These are phyloP conservation scores for Nothobranchius furzeri DNA, from an alignment of 2,113 vertebrate species.

Conservation along the genomic window DNA sequence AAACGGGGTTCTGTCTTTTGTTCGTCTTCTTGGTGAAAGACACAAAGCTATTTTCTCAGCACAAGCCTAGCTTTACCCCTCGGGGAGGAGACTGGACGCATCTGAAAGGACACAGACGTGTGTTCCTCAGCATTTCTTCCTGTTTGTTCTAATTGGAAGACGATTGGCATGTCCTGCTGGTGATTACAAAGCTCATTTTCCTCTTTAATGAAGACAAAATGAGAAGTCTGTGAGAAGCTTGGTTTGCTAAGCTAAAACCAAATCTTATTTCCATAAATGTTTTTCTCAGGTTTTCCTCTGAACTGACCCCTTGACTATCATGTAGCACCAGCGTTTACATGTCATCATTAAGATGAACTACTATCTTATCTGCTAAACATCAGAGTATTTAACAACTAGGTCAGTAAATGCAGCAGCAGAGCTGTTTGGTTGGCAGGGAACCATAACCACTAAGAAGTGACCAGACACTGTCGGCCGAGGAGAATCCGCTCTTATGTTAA, in stretches of 20 bases:
- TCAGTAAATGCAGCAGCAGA: neutral
- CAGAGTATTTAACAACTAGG: neutral
- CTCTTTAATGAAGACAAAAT: too few relatives aligned
- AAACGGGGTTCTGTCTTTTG: slow-evolving; percentile 70
- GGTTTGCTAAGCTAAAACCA: too few relatives aligned
- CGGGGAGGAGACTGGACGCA: slow-evolving; percentile 31
- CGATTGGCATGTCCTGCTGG: slow-evolving; percentile 2
- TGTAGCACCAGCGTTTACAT: slow-evolving; percentile 3
- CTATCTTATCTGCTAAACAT: neutral
- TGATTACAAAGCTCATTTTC: neutral
- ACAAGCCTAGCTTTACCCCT: slow-evolving; percentile 58
- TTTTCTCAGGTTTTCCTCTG: too few relatives aligned
- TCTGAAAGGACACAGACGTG: slow-evolving; percentile 28
- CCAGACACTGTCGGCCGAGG: slow-evolving; percentile 30
- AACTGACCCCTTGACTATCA: too few relatives aligned
- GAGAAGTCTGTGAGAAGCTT: too few relatives aligned
- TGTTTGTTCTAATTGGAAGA: slow-evolving; percentile 43
- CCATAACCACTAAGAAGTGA: slow-evolving; percentile 44
- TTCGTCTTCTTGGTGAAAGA: slow-evolving; percentile 59
- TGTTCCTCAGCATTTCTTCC: slow-evolving; percentile 30
- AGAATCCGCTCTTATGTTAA: slow-evolving; percentile 45
- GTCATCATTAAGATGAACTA: neutral
- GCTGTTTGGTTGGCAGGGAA: neutral
- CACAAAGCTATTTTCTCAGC: slow-evolving; percentile 64
- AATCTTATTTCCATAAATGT: too few relatives aligned